Percentiles rank a stretch among this genome's conserved stretches.
phyloP scores from a whole-genome alignment of 2,888 invertebrate species.

The Aphrophora alni region DNA sequence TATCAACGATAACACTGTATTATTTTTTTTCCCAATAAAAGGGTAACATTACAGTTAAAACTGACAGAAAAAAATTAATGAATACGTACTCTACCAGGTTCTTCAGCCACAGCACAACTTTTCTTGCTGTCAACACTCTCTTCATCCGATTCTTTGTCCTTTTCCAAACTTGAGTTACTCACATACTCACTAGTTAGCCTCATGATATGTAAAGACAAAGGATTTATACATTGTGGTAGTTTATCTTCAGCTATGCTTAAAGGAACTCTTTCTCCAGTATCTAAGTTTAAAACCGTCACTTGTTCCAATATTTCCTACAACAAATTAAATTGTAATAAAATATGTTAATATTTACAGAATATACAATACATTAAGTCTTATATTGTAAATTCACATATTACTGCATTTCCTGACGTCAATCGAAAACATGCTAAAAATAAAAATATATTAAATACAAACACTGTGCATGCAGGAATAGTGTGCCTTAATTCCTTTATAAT shows the following conservation, averaged over 20 bases:
- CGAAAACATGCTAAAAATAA: conserved; percentile 20
- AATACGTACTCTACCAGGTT: conserved; percentile 33
- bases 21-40: no score
- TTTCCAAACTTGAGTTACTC: conserved; percentile 68
- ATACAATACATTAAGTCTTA: neutral
- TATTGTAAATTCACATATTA: neutral
- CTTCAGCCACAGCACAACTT: conserved; percentile 55
- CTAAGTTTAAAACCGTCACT: conserved; percentile 68
- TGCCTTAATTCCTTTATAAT: no score
- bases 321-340: neutral
- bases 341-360: neutral
- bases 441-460: no score
- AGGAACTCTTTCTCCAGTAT: conserved; percentile 88
- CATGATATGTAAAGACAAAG: conserved; percentile 93
- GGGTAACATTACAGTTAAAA: no score
- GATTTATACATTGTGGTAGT: conserved; percentile 90
- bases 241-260: conserved; percentile 94
- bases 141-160: conserved; percentile 78
- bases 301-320: conserved; percentile 86
- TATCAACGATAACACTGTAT: no score
- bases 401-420: no score
- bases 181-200: conserved; percentile 90
- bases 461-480: no score
- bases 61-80: no score
- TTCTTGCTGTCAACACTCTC: conserved; percentile 74